Evolutionary conservation across 2,797 vertebrate genomes (phyloP), one percentile per base, ranked within the genome.

Genomic region (Intellagama lesueurii): DNA sequence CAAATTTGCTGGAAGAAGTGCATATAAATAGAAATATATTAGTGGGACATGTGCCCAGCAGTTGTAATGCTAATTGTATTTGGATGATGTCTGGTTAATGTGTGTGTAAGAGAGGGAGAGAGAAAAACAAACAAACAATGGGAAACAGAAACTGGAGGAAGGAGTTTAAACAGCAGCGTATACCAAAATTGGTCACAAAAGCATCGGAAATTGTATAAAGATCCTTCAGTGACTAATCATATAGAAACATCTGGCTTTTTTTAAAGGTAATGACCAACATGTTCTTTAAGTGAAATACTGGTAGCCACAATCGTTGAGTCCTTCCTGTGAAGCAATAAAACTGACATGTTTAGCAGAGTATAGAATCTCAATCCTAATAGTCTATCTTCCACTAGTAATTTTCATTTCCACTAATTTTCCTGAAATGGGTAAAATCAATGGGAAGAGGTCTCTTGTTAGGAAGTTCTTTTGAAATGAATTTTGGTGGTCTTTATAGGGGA

Each of bases 171-270:
- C 56, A 70, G 32, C 49, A 72, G 83, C 26, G 16, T 30, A 47
- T 4, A 80, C 69, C 26, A 82, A 85, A 35, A 60, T 76, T 69
- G 87, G 56, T 85, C 73, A 75, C 82, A 3, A 72, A 89, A 66
- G 85, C 28, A 28, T 30, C 68, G n/a, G 60, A 91, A 70, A 66
- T 8, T 0, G 1, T 1, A 35, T 1, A 5, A 81, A 77, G n/a
- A 73, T n/a, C 60, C 30, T 64, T n/a, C 2, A 76, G 40, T 56
- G 88, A 85, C n/a, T 85, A 78, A 87, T 83, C 7, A 52, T 64
- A 5, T 8, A 87, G 81, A 75, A 78, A 87, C 14, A 87, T 2
- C 30, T 87, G 81, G 52, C 1, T 75, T 86, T 79, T 64, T 64
- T 2, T 22, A 70, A 81, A 87, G 75, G 56, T 60, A 16, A 1